Conservation (phyloP, 2,113 vertebrate genomes). For the Phainopepla nitens region DNA sequence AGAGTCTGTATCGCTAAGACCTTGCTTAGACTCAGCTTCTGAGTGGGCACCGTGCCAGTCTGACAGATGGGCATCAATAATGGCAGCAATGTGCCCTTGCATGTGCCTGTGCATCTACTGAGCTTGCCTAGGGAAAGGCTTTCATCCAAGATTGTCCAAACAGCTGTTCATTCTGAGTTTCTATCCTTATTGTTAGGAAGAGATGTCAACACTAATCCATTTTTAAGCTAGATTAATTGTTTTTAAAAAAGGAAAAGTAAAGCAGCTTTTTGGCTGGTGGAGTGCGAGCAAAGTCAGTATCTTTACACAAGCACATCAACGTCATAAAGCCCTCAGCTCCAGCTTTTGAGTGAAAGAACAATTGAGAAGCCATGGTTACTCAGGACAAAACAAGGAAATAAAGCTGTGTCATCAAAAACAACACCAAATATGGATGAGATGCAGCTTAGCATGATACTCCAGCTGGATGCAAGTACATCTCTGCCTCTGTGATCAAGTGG, state of each 20-base stretch:
- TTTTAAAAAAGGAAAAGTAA: neutral
- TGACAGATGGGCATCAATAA: constrained; percentile 55
- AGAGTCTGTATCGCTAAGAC: neutral
- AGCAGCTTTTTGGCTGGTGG: neutral
- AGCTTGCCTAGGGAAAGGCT: constrained; percentile 46
- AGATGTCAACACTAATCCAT: constrained; percentile 32
- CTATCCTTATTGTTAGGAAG: constrained; percentile 37
- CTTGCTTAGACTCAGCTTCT: neutral
- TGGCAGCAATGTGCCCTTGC: constrained; percentile 24
- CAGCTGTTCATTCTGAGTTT: constrained; percentile 58
- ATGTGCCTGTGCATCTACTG: constrained; percentile 12
- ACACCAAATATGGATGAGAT: neutral
- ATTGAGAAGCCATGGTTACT: neutral
- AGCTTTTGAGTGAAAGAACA: neutral
- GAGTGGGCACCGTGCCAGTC: constrained; percentile 48
- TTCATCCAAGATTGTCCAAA: constrained; percentile 38
- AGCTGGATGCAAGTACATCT: neutral
- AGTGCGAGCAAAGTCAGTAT: neutral
- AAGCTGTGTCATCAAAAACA: neutral
- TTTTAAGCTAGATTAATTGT: constrained; percentile 52
- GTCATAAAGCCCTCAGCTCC: neutral
- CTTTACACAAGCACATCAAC: neutral
- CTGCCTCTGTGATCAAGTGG: neutral
- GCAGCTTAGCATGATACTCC: neutral
- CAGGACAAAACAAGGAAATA: neutral